phyloP scores from a whole-genome alignment of 2,797 vertebrate genomes.

The Coregonus suidteri region DNA sequence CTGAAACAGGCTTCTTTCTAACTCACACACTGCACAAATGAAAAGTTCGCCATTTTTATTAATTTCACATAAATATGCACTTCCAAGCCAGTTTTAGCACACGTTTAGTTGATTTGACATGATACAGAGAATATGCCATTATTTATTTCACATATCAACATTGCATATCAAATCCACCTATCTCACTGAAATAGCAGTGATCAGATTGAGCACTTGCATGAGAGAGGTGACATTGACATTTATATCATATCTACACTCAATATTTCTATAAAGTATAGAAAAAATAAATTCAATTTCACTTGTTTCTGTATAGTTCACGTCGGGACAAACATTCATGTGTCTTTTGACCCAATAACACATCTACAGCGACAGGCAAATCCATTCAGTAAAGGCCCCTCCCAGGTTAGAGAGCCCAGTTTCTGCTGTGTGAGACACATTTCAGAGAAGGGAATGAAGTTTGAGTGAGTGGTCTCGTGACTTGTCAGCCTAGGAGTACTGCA shows the following conservation, averaged over 20 bases:
- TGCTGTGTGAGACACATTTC: too few species aligned
- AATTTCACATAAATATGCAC: conserved; percentile 61
- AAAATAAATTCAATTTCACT: conserved; percentile 65
- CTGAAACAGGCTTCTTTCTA: not conserved
- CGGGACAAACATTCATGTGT: too few species aligned
- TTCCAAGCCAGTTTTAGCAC: conserved; percentile 42
- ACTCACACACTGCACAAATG: not conserved
- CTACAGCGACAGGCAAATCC: too few species aligned
- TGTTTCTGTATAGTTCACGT: conserved; percentile 54
- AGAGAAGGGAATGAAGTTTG: too few species aligned
- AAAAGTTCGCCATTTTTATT: conserved; percentile 49
- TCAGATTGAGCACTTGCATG: conserved; percentile 57
- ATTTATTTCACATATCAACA: conserved; percentile 38
- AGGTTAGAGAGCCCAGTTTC: too few species aligned
- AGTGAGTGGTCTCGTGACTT: too few species aligned
- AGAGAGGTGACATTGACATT: conserved; percentile 62
- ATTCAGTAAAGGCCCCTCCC: too few species aligned
- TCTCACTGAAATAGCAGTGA: conserved; percentile 47
- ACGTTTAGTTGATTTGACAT: conserved; percentile 39
- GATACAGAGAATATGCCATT: not conserved
- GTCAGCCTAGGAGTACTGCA: too few species aligned
- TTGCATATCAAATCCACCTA: conserved; percentile 36
- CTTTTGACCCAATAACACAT: too few species aligned
- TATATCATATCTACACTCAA: conserved; percentile 63
- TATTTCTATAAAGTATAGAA: conserved; percentile 70